Evolutionary conservation across 2,888 invertebrate species (phyloP).

Genomic region (Lasioglossum zephyrum): DNA sequence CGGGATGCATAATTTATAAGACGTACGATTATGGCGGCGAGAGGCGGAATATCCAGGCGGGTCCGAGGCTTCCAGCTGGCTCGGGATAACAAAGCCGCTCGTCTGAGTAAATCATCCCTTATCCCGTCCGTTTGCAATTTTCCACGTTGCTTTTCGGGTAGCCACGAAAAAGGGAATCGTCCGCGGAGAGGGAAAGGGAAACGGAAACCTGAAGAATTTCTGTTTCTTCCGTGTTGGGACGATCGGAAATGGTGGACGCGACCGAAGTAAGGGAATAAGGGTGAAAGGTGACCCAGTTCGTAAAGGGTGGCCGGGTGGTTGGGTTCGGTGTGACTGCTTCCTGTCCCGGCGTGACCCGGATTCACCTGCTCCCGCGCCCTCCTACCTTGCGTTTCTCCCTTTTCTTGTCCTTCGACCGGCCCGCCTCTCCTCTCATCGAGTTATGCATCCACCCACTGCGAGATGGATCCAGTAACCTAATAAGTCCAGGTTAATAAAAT

Average conservation of each 20-base stretch:
- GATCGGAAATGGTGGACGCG: conserved; percentile 51
- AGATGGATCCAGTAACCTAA: conserved; percentile 58
- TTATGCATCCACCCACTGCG: conserved; percentile 43
- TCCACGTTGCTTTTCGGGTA: not conserved
- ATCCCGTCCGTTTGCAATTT: not conserved
- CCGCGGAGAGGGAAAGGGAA: not conserved
- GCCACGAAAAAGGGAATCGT: not conserved
- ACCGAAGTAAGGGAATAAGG: conserved; percentile 69
- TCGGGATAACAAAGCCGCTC: conserved; percentile 9
- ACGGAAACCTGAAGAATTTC: conserved; percentile 6
- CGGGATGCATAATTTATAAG: conserved; percentile 33
- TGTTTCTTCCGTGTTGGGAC: conserved; percentile 27
- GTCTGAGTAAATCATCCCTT: conserved; percentile 17
- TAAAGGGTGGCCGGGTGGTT: conserved; percentile 67
- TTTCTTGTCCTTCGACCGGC: conserved; percentile 39
- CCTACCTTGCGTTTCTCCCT: conserved; percentile 49
- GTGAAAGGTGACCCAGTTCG: conserved; percentile 78
- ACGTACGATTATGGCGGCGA: not conserved
- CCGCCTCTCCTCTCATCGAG: conserved; percentile 12
- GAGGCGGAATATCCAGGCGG: conserved; percentile 2
- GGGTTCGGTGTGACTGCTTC: conserved; percentile 75
- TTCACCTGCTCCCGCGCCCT: conserved; percentile 71
- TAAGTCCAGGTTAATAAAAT: conserved; percentile 50
- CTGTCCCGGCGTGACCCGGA: conserved; percentile 79
- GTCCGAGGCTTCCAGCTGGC: conserved; percentile 1